Evolutionary conservation across 1,140 invertebrate genomes (phyloP).

Genomic region (Euwallacea fornicatus): DNA sequence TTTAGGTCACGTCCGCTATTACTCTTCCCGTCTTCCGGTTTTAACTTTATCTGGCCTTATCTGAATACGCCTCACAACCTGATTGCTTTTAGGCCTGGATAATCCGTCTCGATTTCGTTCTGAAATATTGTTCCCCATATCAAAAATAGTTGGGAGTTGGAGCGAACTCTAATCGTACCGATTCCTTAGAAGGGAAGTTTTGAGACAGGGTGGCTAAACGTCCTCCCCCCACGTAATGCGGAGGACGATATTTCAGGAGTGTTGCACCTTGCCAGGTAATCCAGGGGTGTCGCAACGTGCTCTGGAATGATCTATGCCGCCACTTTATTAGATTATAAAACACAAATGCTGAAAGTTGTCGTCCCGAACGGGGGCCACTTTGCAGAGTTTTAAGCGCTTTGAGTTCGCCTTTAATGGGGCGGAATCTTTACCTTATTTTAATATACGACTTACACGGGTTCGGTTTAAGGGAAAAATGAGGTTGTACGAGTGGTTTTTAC

Average conservation of each 20-base stretch:
- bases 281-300: conserved; percentile 38
- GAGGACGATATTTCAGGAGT: conserved; percentile 42
- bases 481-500: too few relatives aligned
- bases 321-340: conserved; percentile 50
- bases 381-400: conserved; percentile 17
- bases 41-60: conserved; percentile 36
- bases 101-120: conserved; percentile 15
- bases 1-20: conserved; percentile 39
- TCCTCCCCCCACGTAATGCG: conserved; percentile 31
- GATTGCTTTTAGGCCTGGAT: conserved; percentile 30
- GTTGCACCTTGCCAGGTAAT: conserved; percentile 42
- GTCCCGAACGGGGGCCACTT: conserved; percentile 11
- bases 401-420: too few relatives aligned
- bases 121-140: conserved; percentile 10
- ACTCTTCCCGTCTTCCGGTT: conserved; percentile 34
- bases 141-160: not conserved
- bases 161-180: too few relatives aligned
- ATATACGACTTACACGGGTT: too few relatives aligned
- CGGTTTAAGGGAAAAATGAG: too few relatives aligned
- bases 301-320: conserved; percentile 43
- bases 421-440: too few relatives aligned
- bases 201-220: not conserved
- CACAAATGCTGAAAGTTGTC: conserved; percentile 44
- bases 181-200: too few relatives aligned
- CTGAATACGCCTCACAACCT: conserved; percentile 25